A percentile compares a stretch with the other conserved stretches of the same genome.
Conservation (phyloP, 2,113 vertebrate species). For the Malurus melanocephalus region DNA sequence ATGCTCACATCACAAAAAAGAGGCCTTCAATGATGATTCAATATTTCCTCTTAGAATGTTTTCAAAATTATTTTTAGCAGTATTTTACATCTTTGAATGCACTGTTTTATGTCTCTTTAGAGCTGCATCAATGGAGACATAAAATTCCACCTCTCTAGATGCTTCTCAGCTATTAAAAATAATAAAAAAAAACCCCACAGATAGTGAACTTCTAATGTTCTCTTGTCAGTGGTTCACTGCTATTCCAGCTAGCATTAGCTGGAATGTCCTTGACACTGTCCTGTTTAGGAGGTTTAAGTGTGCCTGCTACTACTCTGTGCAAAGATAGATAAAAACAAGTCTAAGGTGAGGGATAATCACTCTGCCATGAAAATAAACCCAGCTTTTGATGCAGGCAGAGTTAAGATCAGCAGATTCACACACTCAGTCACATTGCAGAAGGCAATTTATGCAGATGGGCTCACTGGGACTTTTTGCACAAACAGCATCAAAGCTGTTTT, state of each 20-base stretch:
- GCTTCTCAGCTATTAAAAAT: neutral
- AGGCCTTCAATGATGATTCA: neutral
- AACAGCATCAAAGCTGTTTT: neutral
- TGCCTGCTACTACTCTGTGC: neutral
- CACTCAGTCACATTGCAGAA: neutral
- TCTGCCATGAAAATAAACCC: neutral
- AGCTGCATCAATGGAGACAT: neutral
- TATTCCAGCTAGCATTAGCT: neutral
- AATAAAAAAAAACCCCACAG: neutral
- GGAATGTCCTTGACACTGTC: neutral
- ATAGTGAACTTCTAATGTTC: neutral
- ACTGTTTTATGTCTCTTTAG: neutral
- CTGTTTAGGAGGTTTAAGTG: neutral
- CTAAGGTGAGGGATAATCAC: neutral
- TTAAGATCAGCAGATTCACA: neutral
- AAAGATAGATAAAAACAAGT: neutral
- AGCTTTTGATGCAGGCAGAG: neutral
- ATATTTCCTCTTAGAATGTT: neutral
- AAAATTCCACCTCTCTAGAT: neutral
- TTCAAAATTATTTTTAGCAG: neutral
- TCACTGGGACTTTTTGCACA: neutral
- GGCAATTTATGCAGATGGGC: neutral
- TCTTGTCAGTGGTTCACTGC: neutral
- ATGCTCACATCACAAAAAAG: neutral
- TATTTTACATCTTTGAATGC: neutral